phyloP scores from a whole-genome alignment of 1,140 invertebrate species.

The Forficula auricularia region DNA sequence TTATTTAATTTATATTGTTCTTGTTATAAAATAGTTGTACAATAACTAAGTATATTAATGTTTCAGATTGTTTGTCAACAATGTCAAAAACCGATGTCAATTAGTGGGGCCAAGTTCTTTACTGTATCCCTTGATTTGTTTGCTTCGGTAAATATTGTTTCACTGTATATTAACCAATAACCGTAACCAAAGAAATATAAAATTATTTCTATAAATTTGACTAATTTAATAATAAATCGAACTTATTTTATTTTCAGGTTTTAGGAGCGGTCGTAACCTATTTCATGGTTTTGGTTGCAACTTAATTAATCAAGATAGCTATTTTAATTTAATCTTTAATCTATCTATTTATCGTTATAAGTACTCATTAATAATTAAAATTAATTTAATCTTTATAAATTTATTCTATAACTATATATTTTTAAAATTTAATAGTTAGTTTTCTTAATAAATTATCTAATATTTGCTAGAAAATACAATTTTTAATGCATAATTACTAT shows the following conservation, averaged over 20 bases:
- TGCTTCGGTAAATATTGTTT: constrained; percentile 46
- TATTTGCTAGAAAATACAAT: too few relatives aligned
- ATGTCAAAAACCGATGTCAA: constrained; percentile 70
- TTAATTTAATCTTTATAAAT: too few relatives aligned
- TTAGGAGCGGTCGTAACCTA: constrained; percentile 76
- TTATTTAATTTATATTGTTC: too few relatives aligned
- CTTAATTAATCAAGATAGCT: constrained; percentile 40
- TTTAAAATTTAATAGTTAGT: too few relatives aligned
- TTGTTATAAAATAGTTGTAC: too few relatives aligned
- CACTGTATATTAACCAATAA: neutral
- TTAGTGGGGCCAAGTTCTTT: constrained; percentile 73
- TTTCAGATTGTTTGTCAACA: constrained; percentile 71
- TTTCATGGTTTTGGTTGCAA: constrained; percentile 76
- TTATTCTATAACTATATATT: too few relatives aligned
- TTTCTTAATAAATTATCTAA: too few relatives aligned
- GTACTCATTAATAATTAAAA: too few relatives aligned
- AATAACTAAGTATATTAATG: too few relatives aligned
- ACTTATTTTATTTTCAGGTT: constrained; percentile 36
- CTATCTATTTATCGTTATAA: too few relatives aligned
- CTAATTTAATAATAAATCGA: neutral
- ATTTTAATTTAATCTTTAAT: constrained; percentile 1
- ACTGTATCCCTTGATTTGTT: constrained; percentile 70
- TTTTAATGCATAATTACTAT: too few relatives aligned
- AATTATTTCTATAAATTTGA: neutral
- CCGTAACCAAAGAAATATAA: neutral